Evolutionary conservation across 2,888 invertebrate species (phyloP), one percentile per base, ranked within the genome.

Genomic region (Ochropleura plecta): DNA sequence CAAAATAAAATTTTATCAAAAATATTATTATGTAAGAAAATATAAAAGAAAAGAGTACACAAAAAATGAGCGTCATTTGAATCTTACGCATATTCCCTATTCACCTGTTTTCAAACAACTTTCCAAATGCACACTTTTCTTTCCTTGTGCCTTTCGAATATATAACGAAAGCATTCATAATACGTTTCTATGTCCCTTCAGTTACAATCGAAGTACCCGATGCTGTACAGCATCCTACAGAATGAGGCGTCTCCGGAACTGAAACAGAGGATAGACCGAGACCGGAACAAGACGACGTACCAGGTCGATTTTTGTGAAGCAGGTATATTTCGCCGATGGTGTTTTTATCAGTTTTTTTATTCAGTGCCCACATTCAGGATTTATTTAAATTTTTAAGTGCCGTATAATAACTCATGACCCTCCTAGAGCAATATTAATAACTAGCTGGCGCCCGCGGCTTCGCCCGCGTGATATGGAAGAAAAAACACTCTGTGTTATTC

Each of bases 131-230:
- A 18, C 49, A 49, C 30, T 49, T 30, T 49, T 30, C 30, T 49
- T 18, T 4, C n/a, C 3, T 53, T 20, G 44, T 10, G 7, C 20
- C 7, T 55, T 16, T 18, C 12, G 4, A 51, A 14, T 42, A 30
- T 42, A 30, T 7, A 12, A n/a, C 16, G 14, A 59, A 46, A 46
- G n/a, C 40, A 71, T 30, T 59, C 0, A 5, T 2, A 42, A 42
- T 14, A 10, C 53, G 16, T 48, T 44, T 60, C 30, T 57, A 8
- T 40, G 10, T 59, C 10, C 3, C 16, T 60, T 14, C 90, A 97
- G 97, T 91, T 97, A 42, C 96, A 97, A 92, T 96, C 97, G 57
- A 97, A 97, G 86, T 97, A 97, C 89, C 97, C 97, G 49, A 97
- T 97, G 94, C 96, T 97, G 86, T 97, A 97, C 91, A 97, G 97